Percentiles rank a stretch among this genome's conserved stretches.
phyloP scores from a whole-genome alignment of 1,140 invertebrate species.

The Brachionus manjavacas region DNA sequence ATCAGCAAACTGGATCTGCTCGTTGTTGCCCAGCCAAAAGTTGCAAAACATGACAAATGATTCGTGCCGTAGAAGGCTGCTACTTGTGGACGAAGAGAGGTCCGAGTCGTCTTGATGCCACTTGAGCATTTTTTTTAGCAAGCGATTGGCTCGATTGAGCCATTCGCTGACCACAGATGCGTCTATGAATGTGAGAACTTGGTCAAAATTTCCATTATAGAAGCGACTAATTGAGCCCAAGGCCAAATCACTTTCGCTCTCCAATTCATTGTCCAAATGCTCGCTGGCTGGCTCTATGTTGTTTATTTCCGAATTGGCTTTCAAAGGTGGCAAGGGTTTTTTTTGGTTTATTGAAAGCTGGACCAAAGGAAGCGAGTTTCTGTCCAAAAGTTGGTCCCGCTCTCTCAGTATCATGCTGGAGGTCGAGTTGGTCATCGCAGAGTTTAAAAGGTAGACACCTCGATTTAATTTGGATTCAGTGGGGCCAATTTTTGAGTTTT shows the following conservation, averaged over 20 bases:
- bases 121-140: constrained; percentile 47
- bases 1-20: constrained; percentile 48
- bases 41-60: constrained; percentile 55
- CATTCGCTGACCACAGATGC: constrained; percentile 54
- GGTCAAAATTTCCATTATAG: constrained; percentile 4
- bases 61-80: neutral
- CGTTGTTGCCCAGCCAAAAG: constrained; percentile 51
- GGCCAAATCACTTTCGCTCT: neutral
- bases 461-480: neutral
- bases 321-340: constrained; percentile 13
- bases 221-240: neutral
- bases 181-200: constrained; percentile 47
- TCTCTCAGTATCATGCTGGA: neutral
- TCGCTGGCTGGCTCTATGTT: neutral
- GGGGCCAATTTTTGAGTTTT: neutral
- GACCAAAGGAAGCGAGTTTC: neutral
- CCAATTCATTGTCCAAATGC: neutral
- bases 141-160: constrained; percentile 51
- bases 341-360: neutral
- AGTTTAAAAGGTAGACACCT: neutral
- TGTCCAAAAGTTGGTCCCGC: neutral
- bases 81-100: neutral
- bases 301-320: neutral
- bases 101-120: constrained; percentile 50
- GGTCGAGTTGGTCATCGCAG: neutral